phyloP scores from a whole-genome alignment of 1,140 invertebrate genomes.

The Bradysia coprophila region DNA sequence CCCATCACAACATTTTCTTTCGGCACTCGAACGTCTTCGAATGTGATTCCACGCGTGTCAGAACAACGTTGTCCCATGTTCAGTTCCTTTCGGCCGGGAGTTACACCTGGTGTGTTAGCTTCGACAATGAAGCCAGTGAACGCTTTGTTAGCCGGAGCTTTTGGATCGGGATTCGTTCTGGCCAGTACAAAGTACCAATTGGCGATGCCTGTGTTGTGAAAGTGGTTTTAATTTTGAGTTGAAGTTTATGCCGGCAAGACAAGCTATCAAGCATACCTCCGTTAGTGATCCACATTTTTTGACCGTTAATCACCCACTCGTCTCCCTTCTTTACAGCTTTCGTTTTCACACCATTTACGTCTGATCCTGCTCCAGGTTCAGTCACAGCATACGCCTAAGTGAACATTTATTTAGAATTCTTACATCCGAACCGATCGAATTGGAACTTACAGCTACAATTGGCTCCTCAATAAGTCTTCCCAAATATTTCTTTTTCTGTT shows the following conservation, averaged over 20 bases:
- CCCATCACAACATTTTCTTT: constrained; percentile 81
- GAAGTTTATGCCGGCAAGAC: too few species aligned
- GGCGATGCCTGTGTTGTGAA: too few species aligned
- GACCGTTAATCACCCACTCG: constrained; percentile 87
- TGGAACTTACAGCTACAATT: constrained; percentile 60
- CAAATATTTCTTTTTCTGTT: constrained; percentile 82
- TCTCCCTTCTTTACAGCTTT: constrained; percentile 87
- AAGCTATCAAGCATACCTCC: too few species aligned
- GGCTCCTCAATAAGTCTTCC: constrained; percentile 67
- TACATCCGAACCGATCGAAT: too few species aligned
- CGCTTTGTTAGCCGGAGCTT: constrained; percentile 70
- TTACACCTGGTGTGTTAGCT: constrained; percentile 67
- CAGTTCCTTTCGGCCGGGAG: constrained; percentile 79
- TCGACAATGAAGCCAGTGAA: constrained; percentile 97
- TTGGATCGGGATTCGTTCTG: constrained; percentile 84
- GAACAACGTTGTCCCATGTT: constrained; percentile 97
- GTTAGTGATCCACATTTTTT: constrained; percentile 99
- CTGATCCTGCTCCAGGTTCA: constrained; percentile 82
- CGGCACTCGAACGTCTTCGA: constrained; percentile 92
- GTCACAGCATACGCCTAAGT: constrained; percentile 93
- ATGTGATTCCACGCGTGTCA: constrained; percentile 89
- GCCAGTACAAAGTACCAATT: constrained; percentile 98
- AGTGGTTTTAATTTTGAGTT: too few species aligned
- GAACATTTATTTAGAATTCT: too few species aligned
- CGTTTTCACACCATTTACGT: constrained; percentile 80